Conservation (phyloP, 2,113 vertebrate genomes). For the Muntiacus reevesi region DNA sequence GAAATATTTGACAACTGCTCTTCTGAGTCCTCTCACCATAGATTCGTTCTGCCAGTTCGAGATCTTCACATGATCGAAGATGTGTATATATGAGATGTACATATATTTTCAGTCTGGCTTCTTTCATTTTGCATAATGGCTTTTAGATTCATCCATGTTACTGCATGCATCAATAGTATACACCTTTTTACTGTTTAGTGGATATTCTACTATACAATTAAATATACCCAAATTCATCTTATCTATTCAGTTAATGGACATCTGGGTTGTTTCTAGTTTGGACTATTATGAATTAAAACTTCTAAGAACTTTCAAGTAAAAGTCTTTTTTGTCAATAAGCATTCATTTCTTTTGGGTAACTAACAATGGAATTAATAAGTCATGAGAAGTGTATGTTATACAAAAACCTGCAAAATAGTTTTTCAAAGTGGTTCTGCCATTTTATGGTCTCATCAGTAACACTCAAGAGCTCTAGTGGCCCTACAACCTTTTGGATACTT, state of each 20-base stretch:
- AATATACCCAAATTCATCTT: background rate
- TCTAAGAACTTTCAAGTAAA: background rate
- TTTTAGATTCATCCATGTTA: background rate
- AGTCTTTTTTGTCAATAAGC: background rate
- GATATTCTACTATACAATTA: background rate
- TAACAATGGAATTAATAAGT: background rate
- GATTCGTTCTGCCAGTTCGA: background rate
- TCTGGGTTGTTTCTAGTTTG: slow-evolving; percentile 17
- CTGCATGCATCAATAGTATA: background rate
- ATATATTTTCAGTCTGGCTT: background rate
- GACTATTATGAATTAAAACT: background rate
- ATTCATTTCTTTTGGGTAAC: background rate
- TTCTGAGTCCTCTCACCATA: background rate
- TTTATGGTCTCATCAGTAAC: background rate
- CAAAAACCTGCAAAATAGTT: background rate
- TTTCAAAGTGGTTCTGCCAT: slow-evolving; percentile 16
- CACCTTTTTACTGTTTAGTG: background rate
- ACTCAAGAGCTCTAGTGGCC: background rate
- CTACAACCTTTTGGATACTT: background rate
- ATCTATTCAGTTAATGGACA: background rate
- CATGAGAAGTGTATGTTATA: background rate
- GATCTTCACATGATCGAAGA: background rate
- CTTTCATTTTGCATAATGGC: background rate
- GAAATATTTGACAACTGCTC: background rate
- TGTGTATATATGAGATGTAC: background rate